Evolutionary conservation across 2,888 invertebrate species (phyloP).

Genomic region (Aphrophora alni): DNA sequence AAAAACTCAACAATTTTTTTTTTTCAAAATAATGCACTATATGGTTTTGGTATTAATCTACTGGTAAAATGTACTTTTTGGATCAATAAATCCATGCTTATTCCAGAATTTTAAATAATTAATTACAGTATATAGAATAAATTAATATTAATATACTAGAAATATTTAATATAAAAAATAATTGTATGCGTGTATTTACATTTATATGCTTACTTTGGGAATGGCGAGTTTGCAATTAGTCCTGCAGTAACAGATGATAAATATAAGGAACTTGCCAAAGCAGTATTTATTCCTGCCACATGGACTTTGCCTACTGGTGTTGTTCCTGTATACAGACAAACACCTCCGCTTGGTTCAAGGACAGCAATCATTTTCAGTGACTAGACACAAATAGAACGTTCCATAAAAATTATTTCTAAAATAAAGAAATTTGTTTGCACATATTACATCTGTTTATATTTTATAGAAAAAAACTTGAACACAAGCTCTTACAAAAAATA

Average conservation of each 20-base stretch:
- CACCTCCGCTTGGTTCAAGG: constrained; percentile 78
- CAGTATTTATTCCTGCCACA: constrained; percentile 73
- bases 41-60: too few species aligned
- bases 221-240: constrained; percentile 39
- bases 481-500: too few species aligned
- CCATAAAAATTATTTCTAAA: background rate
- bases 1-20: too few species aligned
- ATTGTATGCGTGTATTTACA: too few species aligned
- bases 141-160: too few species aligned
- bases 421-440: background rate
- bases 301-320: constrained; percentile 84
- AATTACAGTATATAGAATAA: too few species aligned
- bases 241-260: constrained; percentile 51
- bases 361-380: constrained; percentile 82
- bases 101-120: too few species aligned
- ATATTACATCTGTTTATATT: constrained; percentile 26
- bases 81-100: too few species aligned
- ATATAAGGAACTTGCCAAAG: constrained; percentile 61
- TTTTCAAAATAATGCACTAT: too few species aligned
- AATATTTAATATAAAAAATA: too few species aligned
- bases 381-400: constrained; percentile 56
- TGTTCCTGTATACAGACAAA: constrained; percentile 84
- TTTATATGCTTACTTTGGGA: constrained; percentile 39
- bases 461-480: too few species aligned
- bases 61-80: too few species aligned